A percentile compares a stretch with the other conserved stretches of the same genome.
These are phyloP conservation scores for Scomberomorus guttatus DNA, from an alignment of 2,797 vertebrate genomes.

Conservation along the genomic window DNA sequence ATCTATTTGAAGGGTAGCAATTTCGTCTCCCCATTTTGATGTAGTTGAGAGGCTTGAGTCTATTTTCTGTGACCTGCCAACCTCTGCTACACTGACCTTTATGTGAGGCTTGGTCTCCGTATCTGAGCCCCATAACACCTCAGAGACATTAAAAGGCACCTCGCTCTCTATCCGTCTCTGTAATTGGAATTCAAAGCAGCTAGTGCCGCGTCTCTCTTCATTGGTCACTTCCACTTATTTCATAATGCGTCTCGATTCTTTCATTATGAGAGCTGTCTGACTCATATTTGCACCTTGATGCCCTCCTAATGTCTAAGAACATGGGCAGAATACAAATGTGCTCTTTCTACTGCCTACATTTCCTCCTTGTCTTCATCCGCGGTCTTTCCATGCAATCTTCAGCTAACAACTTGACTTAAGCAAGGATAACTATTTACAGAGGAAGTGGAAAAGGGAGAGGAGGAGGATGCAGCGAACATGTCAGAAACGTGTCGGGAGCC, in stretches of 20 bases:
- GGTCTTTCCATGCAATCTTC: slow-evolving; percentile 35
- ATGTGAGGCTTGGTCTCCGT: slow-evolving; percentile 77
- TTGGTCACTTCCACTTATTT: slow-evolving; percentile 94
- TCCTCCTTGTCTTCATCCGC: slow-evolving; percentile 50
- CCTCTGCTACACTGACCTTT: slow-evolving; percentile 89
- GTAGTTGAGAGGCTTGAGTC: slow-evolving; percentile 86
- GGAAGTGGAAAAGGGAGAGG: slow-evolving; percentile 36
- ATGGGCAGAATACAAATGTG: slow-evolving; percentile 89
- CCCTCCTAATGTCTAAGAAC: slow-evolving; percentile 92
- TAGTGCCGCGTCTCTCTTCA: slow-evolving; percentile 89
- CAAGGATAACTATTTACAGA: slow-evolving; percentile 36
- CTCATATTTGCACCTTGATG: slow-evolving; percentile 97
- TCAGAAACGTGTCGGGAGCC: slow-evolving; percentile 50
- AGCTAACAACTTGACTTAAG: slow-evolving; percentile 39
- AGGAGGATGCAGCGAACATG: slow-evolving; percentile 36
- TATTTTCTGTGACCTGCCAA: slow-evolving; percentile 86
- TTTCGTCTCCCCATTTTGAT: slow-evolving; percentile 82
- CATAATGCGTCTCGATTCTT: slow-evolving; percentile 92
- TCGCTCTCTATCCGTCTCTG: slow-evolving; percentile 72
- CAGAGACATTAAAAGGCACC: slow-evolving; percentile 88
- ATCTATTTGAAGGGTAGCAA: slow-evolving; percentile 88
- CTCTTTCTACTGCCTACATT: slow-evolving; percentile 45
- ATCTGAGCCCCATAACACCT: slow-evolving; percentile 74
- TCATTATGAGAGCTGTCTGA: slow-evolving; percentile 97
- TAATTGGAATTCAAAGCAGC: slow-evolving; percentile 95